Evolutionary conservation across 1,140 invertebrate genomes (phyloP).

Genomic region (Euglossa dilemma): DNA sequence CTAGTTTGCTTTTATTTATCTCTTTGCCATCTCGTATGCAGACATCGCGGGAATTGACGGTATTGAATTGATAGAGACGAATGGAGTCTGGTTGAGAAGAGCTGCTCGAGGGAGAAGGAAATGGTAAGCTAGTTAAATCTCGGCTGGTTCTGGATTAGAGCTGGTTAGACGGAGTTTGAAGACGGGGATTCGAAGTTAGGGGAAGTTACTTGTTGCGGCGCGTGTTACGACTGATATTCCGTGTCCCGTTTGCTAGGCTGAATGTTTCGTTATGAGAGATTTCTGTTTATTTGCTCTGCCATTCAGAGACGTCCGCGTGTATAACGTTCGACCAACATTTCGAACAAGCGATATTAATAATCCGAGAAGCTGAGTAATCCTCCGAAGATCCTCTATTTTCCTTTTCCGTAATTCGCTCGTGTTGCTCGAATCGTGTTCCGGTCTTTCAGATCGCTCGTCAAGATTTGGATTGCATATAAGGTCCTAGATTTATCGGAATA

Average conservation of each 20-base stretch:
- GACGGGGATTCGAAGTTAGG: background rate
- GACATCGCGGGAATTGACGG: background rate
- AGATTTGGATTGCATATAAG: no score
- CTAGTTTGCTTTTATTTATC: no score
- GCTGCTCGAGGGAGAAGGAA: background rate
- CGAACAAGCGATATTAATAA: no score
- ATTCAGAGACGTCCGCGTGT: no score
- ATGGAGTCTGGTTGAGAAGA: background rate
- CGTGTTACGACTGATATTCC: background rate
- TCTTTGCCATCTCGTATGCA: no score
- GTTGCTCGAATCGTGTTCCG: no score
- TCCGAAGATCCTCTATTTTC: no score
- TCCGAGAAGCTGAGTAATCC: no score
- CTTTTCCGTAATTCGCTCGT: no score
- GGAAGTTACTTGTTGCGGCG: conserved; percentile 1
- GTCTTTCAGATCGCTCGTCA: no score
- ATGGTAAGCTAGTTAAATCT: background rate
- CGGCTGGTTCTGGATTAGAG: background rate
- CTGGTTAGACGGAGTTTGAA: background rate
- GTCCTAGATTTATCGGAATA: no score
- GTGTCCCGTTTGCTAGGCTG: background rate
- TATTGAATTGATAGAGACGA: background rate
- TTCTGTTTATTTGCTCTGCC: background rate
- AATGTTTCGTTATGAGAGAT: background rate
- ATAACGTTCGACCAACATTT: background rate